Conservation (phyloP, 1,140 invertebrate species). For the Aphaenogaster ashmeadi region DNA sequence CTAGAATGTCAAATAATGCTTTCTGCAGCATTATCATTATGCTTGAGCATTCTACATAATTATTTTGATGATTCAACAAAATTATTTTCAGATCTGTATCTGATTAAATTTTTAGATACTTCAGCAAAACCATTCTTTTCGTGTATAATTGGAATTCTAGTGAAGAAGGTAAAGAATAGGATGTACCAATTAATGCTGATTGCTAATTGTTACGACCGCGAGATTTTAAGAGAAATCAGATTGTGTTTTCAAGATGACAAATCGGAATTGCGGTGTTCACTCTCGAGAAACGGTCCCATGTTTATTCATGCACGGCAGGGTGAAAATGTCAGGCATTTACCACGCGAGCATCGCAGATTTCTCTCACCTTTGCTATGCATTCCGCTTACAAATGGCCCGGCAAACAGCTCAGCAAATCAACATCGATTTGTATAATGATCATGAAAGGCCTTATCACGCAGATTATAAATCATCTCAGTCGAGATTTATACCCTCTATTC, state of each 20-base stretch:
- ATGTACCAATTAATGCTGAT: background rate
- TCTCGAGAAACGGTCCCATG: slow-evolving; percentile 28
- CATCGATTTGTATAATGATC: slow-evolving; percentile 26
- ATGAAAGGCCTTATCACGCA: slow-evolving; percentile 12
- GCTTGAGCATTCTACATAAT: too few relatives aligned
- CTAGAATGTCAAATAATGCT: too few relatives aligned
- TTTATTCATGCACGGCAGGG: slow-evolving; percentile 57
- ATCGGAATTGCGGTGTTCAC: slow-evolving; percentile 19
- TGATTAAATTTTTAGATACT: too few relatives aligned
- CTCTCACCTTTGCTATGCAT: slow-evolving; percentile 70
- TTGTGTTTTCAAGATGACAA: slow-evolving; percentile 18
- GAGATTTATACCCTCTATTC: background rate
- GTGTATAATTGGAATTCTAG: background rate
- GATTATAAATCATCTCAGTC: slow-evolving; percentile 47
- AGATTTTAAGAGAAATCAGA: background rate
- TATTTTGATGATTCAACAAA: too few relatives aligned
- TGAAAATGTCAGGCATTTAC: slow-evolving; percentile 77
- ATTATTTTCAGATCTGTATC: too few relatives aligned
- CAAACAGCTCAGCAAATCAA: slow-evolving; percentile 29
- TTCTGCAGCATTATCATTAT: too few relatives aligned
- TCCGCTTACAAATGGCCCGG: slow-evolving; percentile 30
- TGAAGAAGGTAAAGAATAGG: background rate
- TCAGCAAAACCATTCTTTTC: too few relatives aligned
- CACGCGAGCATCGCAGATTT: slow-evolving; percentile 63
- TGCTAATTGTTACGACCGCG: background rate